Percentiles rank a stretch among this genome's conserved stretches.
Conservation (phyloP, 2,113 vertebrate species). For the Syrmaticus mikado region DNA sequence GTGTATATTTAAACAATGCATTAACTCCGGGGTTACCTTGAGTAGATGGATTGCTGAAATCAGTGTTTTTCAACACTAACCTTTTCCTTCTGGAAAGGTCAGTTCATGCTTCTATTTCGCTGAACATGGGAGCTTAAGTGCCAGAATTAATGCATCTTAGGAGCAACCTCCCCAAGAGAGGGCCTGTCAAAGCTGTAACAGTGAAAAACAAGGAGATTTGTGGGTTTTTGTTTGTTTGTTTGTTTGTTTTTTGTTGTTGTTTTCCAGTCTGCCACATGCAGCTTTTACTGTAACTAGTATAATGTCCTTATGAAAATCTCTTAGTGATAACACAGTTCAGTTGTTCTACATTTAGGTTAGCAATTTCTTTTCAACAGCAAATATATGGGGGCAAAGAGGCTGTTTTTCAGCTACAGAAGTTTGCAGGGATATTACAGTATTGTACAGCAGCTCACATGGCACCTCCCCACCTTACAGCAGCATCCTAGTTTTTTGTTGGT, state of each 20-base stretch:
- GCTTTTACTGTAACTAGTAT: conserved; percentile 11
- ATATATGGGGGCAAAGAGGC: background rate
- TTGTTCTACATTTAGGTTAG: conserved; percentile 20
- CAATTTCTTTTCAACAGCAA: background rate
- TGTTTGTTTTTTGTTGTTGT: conserved; percentile 17
- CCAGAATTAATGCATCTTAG: conserved; percentile 39
- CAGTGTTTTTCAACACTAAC: conserved; percentile 14
- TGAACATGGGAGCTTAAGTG: background rate
- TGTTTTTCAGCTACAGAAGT: background rate
- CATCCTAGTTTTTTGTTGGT: background rate
- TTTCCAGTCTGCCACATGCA: background rate
- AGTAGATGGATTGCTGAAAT: conserved; percentile 9
- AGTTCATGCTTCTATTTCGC: conserved; percentile 14
- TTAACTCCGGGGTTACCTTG: conserved; percentile 27
- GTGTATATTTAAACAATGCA: conserved; percentile 16
- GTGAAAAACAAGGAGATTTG: conserved; percentile 2
- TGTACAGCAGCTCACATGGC: background rate
- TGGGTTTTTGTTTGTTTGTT: background rate
- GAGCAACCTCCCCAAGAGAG: background rate
- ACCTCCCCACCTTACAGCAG: background rate
- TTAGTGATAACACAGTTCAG: background rate
- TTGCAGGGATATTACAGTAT: background rate
- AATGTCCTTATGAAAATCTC: conserved; percentile 15
- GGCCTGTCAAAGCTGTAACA: conserved; percentile 9
- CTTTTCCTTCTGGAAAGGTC: conserved; percentile 37